A percentile compares a stretch with the other conserved stretches of the same genome.
These are phyloP conservation scores for Rhorus exstirpatorius DNA, from an alignment of 2,888 invertebrate species.

Conservation along the genomic window DNA sequence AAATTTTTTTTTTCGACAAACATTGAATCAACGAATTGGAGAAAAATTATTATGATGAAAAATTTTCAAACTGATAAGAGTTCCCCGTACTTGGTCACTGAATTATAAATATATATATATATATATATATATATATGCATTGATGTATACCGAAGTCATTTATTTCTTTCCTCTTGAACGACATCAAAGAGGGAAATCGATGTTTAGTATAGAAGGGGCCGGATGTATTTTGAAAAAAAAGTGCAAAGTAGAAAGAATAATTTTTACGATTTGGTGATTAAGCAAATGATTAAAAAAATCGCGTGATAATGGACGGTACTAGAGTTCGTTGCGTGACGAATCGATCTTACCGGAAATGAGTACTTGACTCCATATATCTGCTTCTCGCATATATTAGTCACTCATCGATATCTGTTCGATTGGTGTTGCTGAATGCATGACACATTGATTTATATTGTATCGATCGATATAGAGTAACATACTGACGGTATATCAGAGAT, in stretches of 20 bases:
- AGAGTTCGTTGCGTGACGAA: constrained; percentile 7
- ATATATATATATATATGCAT: too few relatives aligned
- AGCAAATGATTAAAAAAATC: too few relatives aligned
- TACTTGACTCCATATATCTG: too few relatives aligned
- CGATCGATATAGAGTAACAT: too few relatives aligned
- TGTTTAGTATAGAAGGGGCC: constrained; percentile 8
- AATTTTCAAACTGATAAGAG: background rate
- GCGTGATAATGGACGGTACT: constrained; percentile 11
- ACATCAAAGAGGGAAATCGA: background rate
- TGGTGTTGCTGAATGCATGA: too few relatives aligned
- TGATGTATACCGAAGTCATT: too few relatives aligned
- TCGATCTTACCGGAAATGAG: constrained; percentile 31
- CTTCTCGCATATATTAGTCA: constrained; percentile 27
- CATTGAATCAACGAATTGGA: background rate
- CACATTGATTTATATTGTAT: too few relatives aligned
- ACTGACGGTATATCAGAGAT: too few relatives aligned
- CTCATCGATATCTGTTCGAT: too few relatives aligned
- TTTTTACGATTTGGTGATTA: too few relatives aligned
- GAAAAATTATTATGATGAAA: background rate
- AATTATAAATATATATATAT: background rate
- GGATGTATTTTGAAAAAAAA: constrained; percentile 29
- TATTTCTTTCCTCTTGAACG: background rate
- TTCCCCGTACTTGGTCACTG: constrained; percentile 18
- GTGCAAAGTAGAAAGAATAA: too few relatives aligned
- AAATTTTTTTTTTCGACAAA: background rate